These are phyloP conservation scores for Tenebrosternarchus preto DNA, from an alignment of 2,113 vertebrate genomes.

Conservation along the genomic window DNA sequence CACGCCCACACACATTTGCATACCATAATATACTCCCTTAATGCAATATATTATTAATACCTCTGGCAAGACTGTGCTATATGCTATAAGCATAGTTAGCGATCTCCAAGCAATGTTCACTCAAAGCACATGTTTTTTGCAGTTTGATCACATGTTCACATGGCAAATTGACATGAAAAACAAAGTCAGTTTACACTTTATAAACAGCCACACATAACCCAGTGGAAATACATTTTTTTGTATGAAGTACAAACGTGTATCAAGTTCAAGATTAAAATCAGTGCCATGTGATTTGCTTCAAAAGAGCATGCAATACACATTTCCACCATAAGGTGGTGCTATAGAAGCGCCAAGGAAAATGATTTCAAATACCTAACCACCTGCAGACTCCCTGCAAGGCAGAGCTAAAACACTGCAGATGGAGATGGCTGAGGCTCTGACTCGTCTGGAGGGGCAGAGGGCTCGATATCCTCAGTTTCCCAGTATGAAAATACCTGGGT, in stretches of 20 bases:
- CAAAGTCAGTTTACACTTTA: background rate
- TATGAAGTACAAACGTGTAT: no score
- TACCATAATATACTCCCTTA: background rate
- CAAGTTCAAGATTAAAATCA: background rate
- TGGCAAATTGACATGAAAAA: background rate
- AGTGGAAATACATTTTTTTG: background rate
- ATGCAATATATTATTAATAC: background rate
- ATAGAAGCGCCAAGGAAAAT: background rate
- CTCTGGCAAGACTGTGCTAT: background rate
- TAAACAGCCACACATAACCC: background rate
- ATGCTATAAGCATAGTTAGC: background rate
- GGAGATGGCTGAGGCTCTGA: background rate
- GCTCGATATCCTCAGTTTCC: background rate
- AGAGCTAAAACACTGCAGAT: background rate
- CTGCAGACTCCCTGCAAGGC: background rate
- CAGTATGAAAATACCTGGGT: background rate
- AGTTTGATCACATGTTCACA: no score
- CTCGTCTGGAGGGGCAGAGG: background rate
- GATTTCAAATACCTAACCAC: background rate
- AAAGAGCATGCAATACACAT: background rate
- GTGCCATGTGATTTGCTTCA: background rate
- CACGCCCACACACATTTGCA: background rate
- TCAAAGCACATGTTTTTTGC: no score
- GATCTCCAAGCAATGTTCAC: no score
- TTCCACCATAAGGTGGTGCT: conserved; percentile 5